A percentile compares a stretch with the other conserved stretches of the same genome.
Evolutionary conservation across 2,113 vertebrate species (phyloP).

Genomic region (Lophius piscatorius): DNA sequence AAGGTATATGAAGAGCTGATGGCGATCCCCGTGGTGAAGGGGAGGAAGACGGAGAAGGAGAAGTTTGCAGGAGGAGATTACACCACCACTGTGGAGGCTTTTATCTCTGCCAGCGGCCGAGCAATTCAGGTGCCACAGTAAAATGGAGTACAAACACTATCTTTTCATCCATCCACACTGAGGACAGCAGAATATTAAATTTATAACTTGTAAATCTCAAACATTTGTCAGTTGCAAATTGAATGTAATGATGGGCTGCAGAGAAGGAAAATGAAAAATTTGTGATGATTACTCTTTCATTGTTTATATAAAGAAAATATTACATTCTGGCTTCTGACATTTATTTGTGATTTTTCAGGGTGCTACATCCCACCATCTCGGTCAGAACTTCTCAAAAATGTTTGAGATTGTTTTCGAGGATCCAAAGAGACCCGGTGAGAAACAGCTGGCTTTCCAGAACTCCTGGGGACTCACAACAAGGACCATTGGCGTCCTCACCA

Average conservation of each 20-base stretch:
- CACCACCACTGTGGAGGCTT: slow-evolving; percentile 95
- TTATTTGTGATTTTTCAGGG: slow-evolving; percentile 79
- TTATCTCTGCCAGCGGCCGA: slow-evolving; percentile 94
- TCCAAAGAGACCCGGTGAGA: slow-evolving; percentile 92
- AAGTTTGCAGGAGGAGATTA: slow-evolving; percentile 98
- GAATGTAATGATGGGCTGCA: background rate
- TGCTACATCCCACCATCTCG: slow-evolving; percentile 95
- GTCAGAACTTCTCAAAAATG: slow-evolving; percentile 98
- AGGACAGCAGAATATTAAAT: background rate
- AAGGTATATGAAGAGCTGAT: slow-evolving; percentile 94
- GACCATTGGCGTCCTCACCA: slow-evolving; percentile 95
- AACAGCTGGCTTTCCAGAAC: slow-evolving; percentile 95
- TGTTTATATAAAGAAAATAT: no score
- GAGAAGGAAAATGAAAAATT: background rate
- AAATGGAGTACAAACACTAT: background rate
- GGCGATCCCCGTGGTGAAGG: slow-evolving; percentile 96
- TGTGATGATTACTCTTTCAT: background rate
- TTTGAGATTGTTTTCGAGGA: slow-evolving; percentile 98
- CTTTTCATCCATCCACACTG: background rate
- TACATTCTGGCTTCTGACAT: no score
- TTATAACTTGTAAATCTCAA: background rate
- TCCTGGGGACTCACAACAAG: slow-evolving; percentile 98
- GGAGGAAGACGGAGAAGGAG: slow-evolving; percentile 96
- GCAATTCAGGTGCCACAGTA: slow-evolving; percentile 89
- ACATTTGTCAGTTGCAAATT: background rate